phyloP scores from a whole-genome alignment of 2,797 vertebrate genomes.

The Apogon hyalosoma region DNA sequence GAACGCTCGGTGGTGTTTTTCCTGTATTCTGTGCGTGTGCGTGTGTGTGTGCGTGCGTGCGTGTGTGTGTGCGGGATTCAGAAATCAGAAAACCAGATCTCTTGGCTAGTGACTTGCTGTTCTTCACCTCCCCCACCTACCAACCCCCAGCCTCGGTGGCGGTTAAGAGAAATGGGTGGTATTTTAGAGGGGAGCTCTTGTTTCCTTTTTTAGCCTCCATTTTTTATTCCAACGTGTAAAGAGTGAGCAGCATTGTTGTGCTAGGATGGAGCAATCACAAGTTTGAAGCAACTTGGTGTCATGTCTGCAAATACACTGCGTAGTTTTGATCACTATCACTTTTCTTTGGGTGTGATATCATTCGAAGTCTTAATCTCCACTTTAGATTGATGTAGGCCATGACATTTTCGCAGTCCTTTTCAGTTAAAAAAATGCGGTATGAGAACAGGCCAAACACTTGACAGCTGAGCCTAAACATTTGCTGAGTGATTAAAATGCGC shows the following conservation, averaged over 20 bases:
- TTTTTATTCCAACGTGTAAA: constrained; percentile 74
- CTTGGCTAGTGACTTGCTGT: constrained; percentile 82
- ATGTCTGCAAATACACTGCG: neutral
- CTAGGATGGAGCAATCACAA: constrained; percentile 39
- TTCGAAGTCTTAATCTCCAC: neutral
- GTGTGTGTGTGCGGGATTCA: constrained; percentile 31
- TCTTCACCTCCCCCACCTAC: constrained; percentile 81
- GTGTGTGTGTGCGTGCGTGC: neutral
- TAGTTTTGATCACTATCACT: neutral
- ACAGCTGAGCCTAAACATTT: neutral
- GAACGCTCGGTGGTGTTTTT: constrained; percentile 42
- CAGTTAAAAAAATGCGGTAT: neutral
- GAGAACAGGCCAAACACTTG: neutral
- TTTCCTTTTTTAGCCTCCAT: constrained; percentile 87
- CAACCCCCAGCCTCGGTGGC: constrained; percentile 83
- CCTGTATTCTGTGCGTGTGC: neutral
- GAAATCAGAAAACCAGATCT: constrained; percentile 66
- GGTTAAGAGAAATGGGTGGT: constrained; percentile 83
- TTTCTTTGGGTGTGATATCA: neutral
- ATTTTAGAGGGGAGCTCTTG: constrained; percentile 83
- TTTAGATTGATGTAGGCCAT: neutral
- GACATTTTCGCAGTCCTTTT: constrained; percentile 5
- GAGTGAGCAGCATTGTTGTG: constrained; percentile 25
- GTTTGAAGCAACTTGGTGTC: constrained; percentile 44
- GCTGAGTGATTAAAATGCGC: neutral